These are phyloP conservation scores for Spea bombifrons DNA, from an alignment of 2,113 vertebrate genomes.

Conservation along the genomic window DNA sequence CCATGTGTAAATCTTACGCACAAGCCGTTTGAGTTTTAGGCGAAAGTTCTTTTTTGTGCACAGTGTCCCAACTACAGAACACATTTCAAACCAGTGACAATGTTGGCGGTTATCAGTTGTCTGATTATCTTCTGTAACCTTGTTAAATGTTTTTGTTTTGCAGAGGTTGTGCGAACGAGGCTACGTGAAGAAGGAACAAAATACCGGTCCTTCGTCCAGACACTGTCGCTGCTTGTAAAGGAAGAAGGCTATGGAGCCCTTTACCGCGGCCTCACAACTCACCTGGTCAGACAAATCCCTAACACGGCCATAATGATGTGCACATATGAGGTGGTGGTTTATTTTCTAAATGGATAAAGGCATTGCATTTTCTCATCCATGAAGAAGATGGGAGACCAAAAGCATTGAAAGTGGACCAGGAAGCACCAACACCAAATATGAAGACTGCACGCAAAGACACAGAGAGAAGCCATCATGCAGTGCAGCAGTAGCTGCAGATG, in stretches of 20 bases:
- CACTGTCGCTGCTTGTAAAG: constrained; percentile 78
- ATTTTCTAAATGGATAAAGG: constrained; percentile 86
- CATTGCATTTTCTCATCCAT: constrained; percentile 22
- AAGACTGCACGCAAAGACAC: constrained; percentile 46
- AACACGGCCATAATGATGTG: constrained; percentile 99
- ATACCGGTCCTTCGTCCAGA: constrained; percentile 94
- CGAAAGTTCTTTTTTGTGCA: no score
- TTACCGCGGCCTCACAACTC: constrained; percentile 92
- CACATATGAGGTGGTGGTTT: constrained; percentile 95
- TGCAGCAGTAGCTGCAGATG: constrained; percentile 57
- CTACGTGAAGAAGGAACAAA: constrained; percentile 97
- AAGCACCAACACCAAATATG: constrained; percentile 53
- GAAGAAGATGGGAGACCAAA: constrained; percentile 68
- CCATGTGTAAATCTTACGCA: no score
- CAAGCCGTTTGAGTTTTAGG: no score
- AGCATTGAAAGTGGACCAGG: constrained; percentile 66
- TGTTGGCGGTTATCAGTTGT: no score
- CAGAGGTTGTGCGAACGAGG: constrained; percentile 97
- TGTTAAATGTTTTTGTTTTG: constrained; percentile 29
- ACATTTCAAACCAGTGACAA: no score
- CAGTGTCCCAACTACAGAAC: no score
- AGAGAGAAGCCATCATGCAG: constrained; percentile 49
- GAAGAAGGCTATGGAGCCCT: constrained; percentile 94
- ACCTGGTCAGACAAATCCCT: constrained; percentile 94
- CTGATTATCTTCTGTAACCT: neutral